These are phyloP conservation scores for Elachura formosa DNA, from an alignment of 2,113 vertebrate genomes.

Conservation along the genomic window DNA sequence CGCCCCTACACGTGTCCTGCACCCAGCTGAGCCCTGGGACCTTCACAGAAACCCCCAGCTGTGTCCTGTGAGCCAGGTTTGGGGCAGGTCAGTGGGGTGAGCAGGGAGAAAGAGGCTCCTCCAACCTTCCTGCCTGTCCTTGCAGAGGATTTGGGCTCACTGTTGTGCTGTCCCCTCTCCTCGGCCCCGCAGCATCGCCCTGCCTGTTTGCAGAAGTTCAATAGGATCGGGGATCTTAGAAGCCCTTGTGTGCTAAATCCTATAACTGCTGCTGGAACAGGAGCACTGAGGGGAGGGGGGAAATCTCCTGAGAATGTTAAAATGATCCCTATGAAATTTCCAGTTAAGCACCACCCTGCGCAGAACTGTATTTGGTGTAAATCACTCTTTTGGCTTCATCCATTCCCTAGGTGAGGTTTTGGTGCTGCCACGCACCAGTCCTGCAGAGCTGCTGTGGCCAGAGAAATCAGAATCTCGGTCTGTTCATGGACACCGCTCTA, in stretches of 20 bases:
- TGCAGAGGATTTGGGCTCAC: not conserved
- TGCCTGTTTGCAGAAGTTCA: not conserved
- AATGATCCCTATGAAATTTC: accelerated
- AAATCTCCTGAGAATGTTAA: accelerated
- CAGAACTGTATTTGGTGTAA: accelerated
- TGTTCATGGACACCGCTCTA: accelerated
- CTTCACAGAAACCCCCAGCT: accelerated
- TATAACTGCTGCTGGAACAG: not conserved
- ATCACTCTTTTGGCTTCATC: not conserved
- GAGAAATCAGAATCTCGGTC: not conserved
- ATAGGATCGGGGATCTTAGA: not conserved
- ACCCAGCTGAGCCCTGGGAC: accelerated
- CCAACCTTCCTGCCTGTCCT: not conserved
- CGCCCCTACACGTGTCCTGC: accelerated
- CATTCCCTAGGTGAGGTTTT: accelerated
- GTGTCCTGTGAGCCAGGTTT: accelerated
- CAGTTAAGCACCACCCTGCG: not conserved
- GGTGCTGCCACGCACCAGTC: not conserved
- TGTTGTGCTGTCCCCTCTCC: not conserved
- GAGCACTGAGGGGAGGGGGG: accelerated
- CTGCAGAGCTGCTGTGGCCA: not conserved
- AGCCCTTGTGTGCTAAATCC: constrained; percentile 5
- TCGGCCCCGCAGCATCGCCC: not conserved
- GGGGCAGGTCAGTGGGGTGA: accelerated
- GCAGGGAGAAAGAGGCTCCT: accelerated